A percentile compares a stretch with the other conserved stretches of the same genome.
phyloP scores from a whole-genome alignment of 2,113 vertebrate species.

The Rhea americana region DNA sequence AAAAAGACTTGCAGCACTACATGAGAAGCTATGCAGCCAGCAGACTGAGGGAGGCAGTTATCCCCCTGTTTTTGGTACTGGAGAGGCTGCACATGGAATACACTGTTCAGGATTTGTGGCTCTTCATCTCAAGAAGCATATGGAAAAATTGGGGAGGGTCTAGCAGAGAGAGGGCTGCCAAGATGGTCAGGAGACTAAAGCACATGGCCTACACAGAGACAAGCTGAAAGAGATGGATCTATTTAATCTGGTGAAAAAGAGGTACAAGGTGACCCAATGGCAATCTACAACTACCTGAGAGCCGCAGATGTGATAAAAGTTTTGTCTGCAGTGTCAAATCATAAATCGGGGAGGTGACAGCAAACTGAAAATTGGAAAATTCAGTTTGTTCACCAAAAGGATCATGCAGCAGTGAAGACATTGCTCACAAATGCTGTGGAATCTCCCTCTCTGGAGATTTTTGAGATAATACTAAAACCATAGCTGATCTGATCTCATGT shows the following conservation, averaged over 20 bases:
- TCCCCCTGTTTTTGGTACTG: neutral
- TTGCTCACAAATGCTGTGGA: neutral
- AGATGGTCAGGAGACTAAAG: neutral
- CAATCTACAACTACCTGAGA: neutral
- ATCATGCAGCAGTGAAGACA: neutral
- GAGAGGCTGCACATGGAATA: neutral
- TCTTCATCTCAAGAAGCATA: neutral
- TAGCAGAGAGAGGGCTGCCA: neutral
- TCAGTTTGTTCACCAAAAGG: neutral
- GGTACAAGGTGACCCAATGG: neutral
- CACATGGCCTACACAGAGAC: neutral
- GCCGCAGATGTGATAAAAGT: neutral
- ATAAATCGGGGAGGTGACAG: neutral
- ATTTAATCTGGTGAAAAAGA: neutral
- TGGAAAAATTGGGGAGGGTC: neutral
- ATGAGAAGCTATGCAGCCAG: neutral
- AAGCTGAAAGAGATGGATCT: neutral
- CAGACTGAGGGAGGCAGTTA: fast-evolving
- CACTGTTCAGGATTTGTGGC: neutral
- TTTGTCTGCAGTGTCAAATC: neutral
- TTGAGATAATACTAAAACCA: neutral
- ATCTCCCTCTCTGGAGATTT: neutral
- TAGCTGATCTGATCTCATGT: neutral
- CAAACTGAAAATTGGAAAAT: neutral
- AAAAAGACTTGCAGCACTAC: neutral